Base-by-base conservation (phyloP, 2,888 invertebrate species). In the Lepetodrilus schrolli region DNA sequence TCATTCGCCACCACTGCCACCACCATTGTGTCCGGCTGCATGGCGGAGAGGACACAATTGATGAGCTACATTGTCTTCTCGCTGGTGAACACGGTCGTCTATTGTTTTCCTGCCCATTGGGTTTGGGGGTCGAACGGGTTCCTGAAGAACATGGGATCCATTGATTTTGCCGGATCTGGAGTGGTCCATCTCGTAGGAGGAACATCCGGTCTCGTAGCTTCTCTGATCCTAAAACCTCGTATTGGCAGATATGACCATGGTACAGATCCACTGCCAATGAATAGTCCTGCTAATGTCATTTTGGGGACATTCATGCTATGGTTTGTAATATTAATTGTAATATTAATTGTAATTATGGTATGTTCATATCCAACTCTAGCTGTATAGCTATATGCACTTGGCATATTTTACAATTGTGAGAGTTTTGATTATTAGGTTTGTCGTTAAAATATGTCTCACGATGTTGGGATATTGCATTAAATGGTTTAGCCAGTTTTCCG, bases 51-150 rank as follows among this genome's bases (percentile, higher is more conserved):
- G 65, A 89, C 88, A 4, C 87, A 86, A 73, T 79, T 90, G 20
- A 78, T 78, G 2, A 81, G 88, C 10, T 90, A 90, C 77, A 85
- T 87, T 13, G 38, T 88, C 23, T 90, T 89, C 76, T 89, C 88
- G 0, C 79, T 87, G 48, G 70, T 87, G 20, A 88, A 88, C 75
- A 89, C 88, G 0, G 65, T 88, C 7, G 83, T 88, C 4, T 89
- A 86, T 77, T 89, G 89, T 47, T 86, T 90, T 20, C 91, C 91
- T 0, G 90, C 91, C 3, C 91, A 91, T 78, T 91, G 91, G 91
- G 85, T 89, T 4, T 91, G 90, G 90, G 88, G 85, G 10, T 49
- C 78, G 34, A 86, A 89, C 68, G 91, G 91, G 1, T 88, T 82
- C 73, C 76, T 84, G 7, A 21, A 71, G 0, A 69, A 66, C 8